Conservation (phyloP, 2,113 vertebrate species). For the Physeter macrocephalus region DNA sequence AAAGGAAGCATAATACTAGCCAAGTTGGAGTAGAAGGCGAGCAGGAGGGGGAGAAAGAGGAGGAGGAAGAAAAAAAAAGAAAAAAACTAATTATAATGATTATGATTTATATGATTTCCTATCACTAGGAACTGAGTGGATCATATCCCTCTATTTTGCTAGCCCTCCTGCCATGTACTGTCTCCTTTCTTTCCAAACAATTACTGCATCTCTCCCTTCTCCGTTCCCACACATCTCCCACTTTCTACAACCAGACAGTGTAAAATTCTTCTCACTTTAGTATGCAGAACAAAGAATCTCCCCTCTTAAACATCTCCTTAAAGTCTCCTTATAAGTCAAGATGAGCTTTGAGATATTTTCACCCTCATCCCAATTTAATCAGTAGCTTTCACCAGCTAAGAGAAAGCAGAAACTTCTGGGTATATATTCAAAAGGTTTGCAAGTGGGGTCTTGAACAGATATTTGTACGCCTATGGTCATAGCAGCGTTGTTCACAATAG, state of each 20-base stretch:
- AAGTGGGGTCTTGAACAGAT: background rate
- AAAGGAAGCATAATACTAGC: background rate
- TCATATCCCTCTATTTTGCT: background rate
- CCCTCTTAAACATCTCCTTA: background rate
- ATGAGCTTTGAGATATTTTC: background rate
- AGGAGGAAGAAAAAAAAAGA: background rate
- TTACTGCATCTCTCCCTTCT: background rate
- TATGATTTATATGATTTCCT: background rate
- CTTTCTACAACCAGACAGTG: background rate
- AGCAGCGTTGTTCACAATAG: background rate
- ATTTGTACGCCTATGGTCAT: background rate
- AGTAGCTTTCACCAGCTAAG: background rate
- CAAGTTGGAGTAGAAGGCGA: background rate
- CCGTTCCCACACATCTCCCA: background rate
- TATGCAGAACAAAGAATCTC: background rate
- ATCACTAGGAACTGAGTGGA: background rate
- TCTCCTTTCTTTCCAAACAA: background rate
- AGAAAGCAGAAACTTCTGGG: background rate
- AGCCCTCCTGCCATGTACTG: background rate
- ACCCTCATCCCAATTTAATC: background rate
- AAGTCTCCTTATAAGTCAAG: background rate
- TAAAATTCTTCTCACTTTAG: background rate
- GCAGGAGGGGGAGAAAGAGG: accelerated
- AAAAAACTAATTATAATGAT: background rate
- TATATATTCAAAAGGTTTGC: background rate